phyloP scores from a whole-genome alignment of 2,113 vertebrate species.

The Emberiza fucata region DNA sequence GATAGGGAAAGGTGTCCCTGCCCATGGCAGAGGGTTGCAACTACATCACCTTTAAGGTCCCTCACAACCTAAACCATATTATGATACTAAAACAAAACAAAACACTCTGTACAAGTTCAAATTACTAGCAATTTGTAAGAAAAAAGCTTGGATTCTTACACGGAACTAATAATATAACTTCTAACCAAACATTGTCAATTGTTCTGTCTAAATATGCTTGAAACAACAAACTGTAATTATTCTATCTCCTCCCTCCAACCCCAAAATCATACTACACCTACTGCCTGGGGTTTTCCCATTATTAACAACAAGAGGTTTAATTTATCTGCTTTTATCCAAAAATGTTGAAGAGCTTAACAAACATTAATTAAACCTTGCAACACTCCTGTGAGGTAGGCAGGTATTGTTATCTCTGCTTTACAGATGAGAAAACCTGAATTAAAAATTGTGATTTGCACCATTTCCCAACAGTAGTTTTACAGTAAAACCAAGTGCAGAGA shows the following conservation, averaged over 20 bases:
- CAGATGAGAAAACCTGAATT: constrained; percentile 23
- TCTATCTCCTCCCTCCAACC: background rate
- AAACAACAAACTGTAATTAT: background rate
- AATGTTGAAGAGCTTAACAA: constrained; percentile 12
- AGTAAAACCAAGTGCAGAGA: background rate
- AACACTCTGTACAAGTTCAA: background rate
- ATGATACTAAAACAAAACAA: background rate
- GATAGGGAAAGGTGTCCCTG: background rate
- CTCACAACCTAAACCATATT: background rate
- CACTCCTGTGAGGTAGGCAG: constrained; percentile 8
- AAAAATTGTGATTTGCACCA: background rate
- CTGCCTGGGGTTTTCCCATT: background rate
- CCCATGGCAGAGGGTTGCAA: background rate
- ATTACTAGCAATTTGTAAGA: background rate
- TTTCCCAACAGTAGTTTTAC: background rate
- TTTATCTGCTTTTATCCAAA: constrained; percentile 30
- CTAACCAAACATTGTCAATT: background rate
- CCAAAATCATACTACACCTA: background rate
- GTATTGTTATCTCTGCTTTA: constrained; percentile 23
- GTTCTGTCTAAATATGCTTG: background rate
- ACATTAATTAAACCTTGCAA: background rate
- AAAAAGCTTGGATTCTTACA: background rate
- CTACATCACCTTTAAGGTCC: background rate
- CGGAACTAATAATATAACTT: background rate
- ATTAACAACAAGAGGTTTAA: background rate